These are phyloP conservation scores for Chrysolina americana DNA, from an alignment of 2,888 invertebrate species.

Conservation along the genomic window DNA sequence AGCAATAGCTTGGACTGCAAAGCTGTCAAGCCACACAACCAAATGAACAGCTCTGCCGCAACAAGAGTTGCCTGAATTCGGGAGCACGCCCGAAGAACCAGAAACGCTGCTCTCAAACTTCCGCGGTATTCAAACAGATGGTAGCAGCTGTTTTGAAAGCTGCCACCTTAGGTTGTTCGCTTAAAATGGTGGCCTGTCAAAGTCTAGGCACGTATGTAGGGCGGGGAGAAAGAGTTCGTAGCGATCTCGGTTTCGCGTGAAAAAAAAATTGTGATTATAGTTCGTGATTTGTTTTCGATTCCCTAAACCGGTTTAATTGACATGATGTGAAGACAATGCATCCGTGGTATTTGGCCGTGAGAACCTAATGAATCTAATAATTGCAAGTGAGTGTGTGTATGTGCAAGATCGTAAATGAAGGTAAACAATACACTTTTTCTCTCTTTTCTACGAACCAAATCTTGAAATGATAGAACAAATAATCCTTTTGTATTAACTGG, in stretches of 20 bases:
- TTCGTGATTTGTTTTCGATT: conserved; percentile 25
- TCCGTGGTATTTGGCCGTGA: conserved; percentile 40
- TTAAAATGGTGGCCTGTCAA: conserved; percentile 69
- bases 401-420: conserved; percentile 61
- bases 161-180: conserved; percentile 44
- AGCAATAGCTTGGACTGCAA: too few species aligned
- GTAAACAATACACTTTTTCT: conserved; percentile 67
- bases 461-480: conserved; percentile 11
- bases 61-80: neutral
- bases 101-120: neutral
- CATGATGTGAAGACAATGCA: conserved; percentile 18
- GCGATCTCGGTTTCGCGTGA: conserved; percentile 58
- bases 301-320: conserved; percentile 28
- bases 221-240: conserved; percentile 65
- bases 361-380: conserved; percentile 29
- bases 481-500: conserved; percentile 1
- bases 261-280: conserved; percentile 38
- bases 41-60: neutral
- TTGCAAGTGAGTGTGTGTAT: conserved; percentile 49
- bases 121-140: conserved; percentile 32
- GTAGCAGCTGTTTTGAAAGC: conserved; percentile 43
- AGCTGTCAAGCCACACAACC: neutral
- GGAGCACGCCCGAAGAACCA: neutral
- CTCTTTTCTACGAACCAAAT: conserved; percentile 55
- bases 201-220: conserved; percentile 68